Conservation (phyloP, 2,797 vertebrate genomes). For the Mus minutoides region DNA sequence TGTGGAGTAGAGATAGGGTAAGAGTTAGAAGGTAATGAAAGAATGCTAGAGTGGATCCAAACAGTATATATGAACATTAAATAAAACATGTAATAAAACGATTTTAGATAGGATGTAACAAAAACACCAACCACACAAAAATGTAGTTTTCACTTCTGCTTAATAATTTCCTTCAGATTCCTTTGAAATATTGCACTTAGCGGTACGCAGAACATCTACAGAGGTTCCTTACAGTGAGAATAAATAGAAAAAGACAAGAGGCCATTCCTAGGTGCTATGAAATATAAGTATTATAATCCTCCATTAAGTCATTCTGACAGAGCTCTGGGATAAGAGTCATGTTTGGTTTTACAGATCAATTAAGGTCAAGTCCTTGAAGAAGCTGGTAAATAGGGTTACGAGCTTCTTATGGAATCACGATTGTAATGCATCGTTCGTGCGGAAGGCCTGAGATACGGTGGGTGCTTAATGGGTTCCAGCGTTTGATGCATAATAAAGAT, state of each 20-base stretch:
- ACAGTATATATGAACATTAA: neutral
- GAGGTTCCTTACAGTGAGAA: neutral
- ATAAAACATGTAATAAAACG: neutral
- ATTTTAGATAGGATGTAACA: neutral
- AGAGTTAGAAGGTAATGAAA: neutral
- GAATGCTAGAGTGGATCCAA: neutral
- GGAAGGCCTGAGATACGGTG: constrained; percentile 55
- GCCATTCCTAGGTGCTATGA: neutral
- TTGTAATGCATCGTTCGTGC: neutral
- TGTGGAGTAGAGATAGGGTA: neutral
- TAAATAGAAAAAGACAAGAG: neutral
- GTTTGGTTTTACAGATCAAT: constrained; percentile 49
- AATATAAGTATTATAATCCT: neutral
- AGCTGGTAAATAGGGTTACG: constrained; percentile 22
- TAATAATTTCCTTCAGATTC: neutral
- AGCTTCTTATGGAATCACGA: constrained; percentile 36
- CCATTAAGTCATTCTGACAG: neutral
- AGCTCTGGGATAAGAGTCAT: neutral
- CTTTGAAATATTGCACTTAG: constrained; percentile 7
- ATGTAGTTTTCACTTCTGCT: constrained; percentile 22
- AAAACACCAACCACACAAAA: neutral
- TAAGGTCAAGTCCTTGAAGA: constrained; percentile 60
- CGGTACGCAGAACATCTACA: neutral
- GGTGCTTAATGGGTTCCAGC: constrained; percentile 26
- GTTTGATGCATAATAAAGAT: constrained; percentile 73